These are phyloP conservation scores for Cololabis saira DNA, from an alignment of 2,113 vertebrate genomes.

Conservation along the genomic window DNA sequence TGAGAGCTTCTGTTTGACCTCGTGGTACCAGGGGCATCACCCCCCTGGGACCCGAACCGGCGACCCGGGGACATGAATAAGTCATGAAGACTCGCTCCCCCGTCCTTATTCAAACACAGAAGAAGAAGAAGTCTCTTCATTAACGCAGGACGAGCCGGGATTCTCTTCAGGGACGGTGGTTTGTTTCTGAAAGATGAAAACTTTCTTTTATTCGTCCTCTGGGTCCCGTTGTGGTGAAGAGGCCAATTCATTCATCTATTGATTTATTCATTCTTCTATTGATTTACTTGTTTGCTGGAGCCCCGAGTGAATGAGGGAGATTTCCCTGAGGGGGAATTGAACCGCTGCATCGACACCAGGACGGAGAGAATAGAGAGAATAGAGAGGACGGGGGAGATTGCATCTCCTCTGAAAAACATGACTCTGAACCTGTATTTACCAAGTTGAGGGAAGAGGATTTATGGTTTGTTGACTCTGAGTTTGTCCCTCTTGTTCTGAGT, in stretches of 20 bases:
- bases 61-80: constrained; percentile 72
- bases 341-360: constrained; percentile 36
- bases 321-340: constrained; percentile 59
- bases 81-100: constrained; percentile 53
- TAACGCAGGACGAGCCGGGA: constrained; percentile 8
- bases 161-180: constrained; percentile 7
- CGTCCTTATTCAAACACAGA: constrained; percentile 42
- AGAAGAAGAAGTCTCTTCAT: constrained; percentile 10
- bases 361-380: constrained; percentile 22
- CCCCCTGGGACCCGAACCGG: constrained; percentile 58
- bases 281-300: constrained; percentile 71
- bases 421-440: not conserved
- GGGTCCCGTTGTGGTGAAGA: constrained; percentile 65
- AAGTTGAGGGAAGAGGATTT: not conserved
- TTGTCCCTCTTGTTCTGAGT: constrained; percentile 11
- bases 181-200: constrained; percentile 21
- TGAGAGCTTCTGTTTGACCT: constrained; percentile 41
- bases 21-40: constrained; percentile 28
- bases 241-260: constrained; percentile 72
- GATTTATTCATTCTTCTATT: constrained; percentile 74
- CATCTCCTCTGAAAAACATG: constrained; percentile 9
- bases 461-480: constrained; percentile 2
- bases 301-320: constrained; percentile 33
- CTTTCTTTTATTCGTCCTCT: constrained; percentile 51
- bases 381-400: too few relatives aligned